Evolutionary conservation across 2,888 invertebrate species (phyloP).

Genomic region (Choristoneura rosaceana): DNA sequence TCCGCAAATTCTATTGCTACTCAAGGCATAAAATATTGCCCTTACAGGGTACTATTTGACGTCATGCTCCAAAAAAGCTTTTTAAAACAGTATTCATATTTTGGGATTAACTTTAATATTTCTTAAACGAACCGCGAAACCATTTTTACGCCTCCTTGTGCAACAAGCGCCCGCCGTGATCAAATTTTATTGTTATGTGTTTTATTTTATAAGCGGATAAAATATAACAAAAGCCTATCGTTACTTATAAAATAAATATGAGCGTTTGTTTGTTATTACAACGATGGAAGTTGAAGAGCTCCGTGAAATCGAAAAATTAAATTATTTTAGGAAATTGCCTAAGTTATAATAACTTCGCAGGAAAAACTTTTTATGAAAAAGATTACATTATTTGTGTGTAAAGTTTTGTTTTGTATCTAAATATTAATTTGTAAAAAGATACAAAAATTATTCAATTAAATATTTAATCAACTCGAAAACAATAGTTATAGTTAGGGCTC

Average conservation of each 20-base stretch:
- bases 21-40: no score
- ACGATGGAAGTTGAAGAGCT: neutral
- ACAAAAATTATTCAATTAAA: no score
- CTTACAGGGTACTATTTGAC: neutral
- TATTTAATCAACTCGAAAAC: no score
- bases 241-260: neutral
- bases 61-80: neutral
- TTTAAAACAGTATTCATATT: neutral
- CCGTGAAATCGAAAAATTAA: neutral
- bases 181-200: conserved; percentile 7
- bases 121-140: conserved; percentile 9
- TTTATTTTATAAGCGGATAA: conserved; percentile 14
- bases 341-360: no score
- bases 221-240: conserved; percentile 11
- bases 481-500: no score
- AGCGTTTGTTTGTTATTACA: neutral
- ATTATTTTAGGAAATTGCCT: no score
- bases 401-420: no score
- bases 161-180: neutral
- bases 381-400: no score
- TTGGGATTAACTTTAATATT: neutral
- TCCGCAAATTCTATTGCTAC: no score
- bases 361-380: no score
- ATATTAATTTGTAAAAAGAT: no score
- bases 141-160: conserved; percentile 1